These are phyloP conservation scores for Noctua janthe DNA, from an alignment of 2,888 invertebrate species.

Conservation along the genomic window DNA sequence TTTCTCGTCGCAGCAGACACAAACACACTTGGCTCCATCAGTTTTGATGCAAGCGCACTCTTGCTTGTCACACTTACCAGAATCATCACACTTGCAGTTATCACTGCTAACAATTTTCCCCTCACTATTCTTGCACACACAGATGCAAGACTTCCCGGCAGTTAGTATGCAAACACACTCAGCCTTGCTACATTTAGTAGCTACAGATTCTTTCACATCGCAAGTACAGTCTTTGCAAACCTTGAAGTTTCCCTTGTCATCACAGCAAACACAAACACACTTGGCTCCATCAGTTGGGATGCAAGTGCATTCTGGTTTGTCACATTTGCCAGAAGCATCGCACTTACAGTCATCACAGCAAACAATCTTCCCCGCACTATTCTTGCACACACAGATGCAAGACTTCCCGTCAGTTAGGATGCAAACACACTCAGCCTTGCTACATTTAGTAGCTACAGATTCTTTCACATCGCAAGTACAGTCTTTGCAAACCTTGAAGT, in stretches of 20 bases:
- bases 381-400: constrained; percentile 60
- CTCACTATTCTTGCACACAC: constrained; percentile 49
- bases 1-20: constrained; percentile 60
- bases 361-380: constrained; percentile 58
- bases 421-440: constrained; percentile 56
- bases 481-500: constrained; percentile 43
- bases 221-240: constrained; percentile 54
- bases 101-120: constrained; percentile 39
- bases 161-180: constrained; percentile 64
- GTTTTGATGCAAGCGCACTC: constrained; percentile 62
- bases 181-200: constrained; percentile 33
- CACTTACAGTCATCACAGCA: constrained; percentile 66
- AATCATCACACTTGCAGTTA: constrained; percentile 49
- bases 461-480: constrained; percentile 54
- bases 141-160: constrained; percentile 49
- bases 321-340: constrained; percentile 55
- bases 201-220: not conserved
- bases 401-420: constrained; percentile 60
- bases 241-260: constrained; percentile 40
- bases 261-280: constrained; percentile 54
- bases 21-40: constrained; percentile 63
- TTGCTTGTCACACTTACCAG: constrained; percentile 39
- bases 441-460: too few species aligned
- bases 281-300: constrained; percentile 43
- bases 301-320: constrained; percentile 36